Evolutionary conservation across 2,797 vertebrate species (phyloP).

Genomic region (Stomatorhinus walkeri): DNA sequence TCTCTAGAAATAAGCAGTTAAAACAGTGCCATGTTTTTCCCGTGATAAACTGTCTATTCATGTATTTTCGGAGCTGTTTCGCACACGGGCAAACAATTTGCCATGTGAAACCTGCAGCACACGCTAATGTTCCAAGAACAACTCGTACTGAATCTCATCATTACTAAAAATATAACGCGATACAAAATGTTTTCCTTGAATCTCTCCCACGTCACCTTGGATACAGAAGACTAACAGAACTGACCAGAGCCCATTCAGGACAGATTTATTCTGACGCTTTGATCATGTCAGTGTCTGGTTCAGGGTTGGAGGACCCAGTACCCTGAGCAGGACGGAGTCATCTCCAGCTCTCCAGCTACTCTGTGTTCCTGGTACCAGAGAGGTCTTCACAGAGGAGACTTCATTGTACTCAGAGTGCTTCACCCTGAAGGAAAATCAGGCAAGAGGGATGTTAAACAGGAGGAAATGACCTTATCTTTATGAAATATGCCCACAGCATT

Average conservation of each 20-base stretch:
- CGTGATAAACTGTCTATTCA: background rate
- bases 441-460: background rate
- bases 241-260: background rate
- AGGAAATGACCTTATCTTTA: background rate
- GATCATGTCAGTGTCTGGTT: background rate
- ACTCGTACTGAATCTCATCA: background rate
- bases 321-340: conserved; percentile 70
- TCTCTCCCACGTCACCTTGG: background rate
- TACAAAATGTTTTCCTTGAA: background rate
- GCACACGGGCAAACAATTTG: background rate
- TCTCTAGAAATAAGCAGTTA: background rate
- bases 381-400: conserved; percentile 57
- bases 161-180: background rate
- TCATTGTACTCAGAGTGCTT: conserved; percentile 96
- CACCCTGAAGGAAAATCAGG: conserved; percentile 59
- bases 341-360: conserved; percentile 74
- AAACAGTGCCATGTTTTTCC: background rate
- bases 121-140: background rate
- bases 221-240: background rate
- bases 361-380: conserved; percentile 57
- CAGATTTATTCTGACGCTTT: background rate
- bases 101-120: background rate
- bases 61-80: background rate
- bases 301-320: conserved; percentile 35
- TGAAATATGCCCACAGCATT: background rate